These are phyloP conservation scores for Tinea pellionella DNA, from an alignment of 2,888 invertebrate genomes.

Conservation along the genomic window DNA sequence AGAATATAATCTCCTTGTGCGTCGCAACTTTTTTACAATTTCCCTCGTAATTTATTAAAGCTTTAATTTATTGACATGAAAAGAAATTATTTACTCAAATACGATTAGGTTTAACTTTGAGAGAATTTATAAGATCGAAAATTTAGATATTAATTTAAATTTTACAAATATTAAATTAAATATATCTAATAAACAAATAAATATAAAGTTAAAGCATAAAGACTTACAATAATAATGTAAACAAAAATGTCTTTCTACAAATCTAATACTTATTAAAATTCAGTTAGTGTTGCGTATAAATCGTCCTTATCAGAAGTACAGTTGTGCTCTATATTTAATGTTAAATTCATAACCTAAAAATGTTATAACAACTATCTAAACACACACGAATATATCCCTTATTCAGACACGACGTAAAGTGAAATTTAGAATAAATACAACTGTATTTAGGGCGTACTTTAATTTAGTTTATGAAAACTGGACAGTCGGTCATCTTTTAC, in stretches of 20 bases:
- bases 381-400: background rate
- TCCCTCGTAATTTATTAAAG: background rate
- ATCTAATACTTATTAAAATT: constrained; percentile 8
- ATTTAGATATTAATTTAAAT: no score
- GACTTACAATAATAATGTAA: background rate
- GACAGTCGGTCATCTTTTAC: constrained; percentile 9
- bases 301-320: constrained; percentile 10
- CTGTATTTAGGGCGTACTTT: background rate
- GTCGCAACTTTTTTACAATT: background rate
- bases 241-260: background rate
- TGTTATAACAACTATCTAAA: background rate
- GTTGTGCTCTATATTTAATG: constrained; percentile 9
- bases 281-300: constrained; percentile 12
- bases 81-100: background rate
- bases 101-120: background rate
- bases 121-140: no score
- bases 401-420: background rate
- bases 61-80: background rate
- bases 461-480: background rate
- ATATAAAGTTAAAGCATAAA: no score
- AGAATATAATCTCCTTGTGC: background rate
- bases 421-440: background rate
- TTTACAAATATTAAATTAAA: no score
- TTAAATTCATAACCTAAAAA: background rate
- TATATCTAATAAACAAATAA: no score